phyloP scores from a whole-genome alignment of 2,113 vertebrate species.

The Chaenocephalus aceratus region DNA sequence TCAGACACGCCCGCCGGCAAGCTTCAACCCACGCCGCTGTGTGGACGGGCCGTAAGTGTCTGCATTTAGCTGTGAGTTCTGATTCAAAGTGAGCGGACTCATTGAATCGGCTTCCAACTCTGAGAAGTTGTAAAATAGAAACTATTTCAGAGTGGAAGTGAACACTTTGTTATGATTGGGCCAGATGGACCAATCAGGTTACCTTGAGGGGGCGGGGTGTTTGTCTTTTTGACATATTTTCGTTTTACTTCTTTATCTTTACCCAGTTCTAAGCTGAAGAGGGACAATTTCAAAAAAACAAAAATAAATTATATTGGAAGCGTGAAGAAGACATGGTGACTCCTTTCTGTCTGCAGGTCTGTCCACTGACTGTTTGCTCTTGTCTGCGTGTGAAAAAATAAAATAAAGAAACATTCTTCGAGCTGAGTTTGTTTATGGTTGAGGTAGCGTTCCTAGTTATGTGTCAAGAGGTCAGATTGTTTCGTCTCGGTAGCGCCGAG shows the following conservation, averaged over 20 bases:
- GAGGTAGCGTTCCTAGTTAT: conserved; percentile 88
- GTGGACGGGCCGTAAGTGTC: too few relatives aligned
- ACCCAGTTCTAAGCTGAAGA: conserved; percentile 70
- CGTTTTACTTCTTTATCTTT: conserved; percentile 52
- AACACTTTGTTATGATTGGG: neutral
- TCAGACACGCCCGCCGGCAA: too few relatives aligned
- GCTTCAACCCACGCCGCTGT: too few relatives aligned
- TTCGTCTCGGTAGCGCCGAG: conserved; percentile 53
- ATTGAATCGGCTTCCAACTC: conserved; percentile 19
- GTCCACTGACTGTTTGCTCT: conserved; percentile 52
- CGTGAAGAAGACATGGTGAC: conserved; percentile 35
- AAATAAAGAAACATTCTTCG: conserved; percentile 79
- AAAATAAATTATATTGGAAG: conserved; percentile 78
- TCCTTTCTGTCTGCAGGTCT: conserved; percentile 36
- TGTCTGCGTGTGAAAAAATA: conserved; percentile 49
- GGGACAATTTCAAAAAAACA: conserved; percentile 59
- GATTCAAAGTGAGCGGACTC: conserved; percentile 7
- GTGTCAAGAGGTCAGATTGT: conserved; percentile 80
- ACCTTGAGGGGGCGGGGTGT: neutral
- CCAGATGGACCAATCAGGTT: conserved; percentile 23
- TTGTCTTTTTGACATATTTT: conserved; percentile 27
- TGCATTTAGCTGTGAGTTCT: conserved; percentile 1
- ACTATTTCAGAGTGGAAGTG: neutral
- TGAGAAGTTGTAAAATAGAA: neutral
- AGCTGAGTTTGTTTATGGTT: conserved; percentile 78